Evolutionary conservation across 2,113 vertebrate species (phyloP).

Genomic region (Pyrgilauda ruficollis): DNA sequence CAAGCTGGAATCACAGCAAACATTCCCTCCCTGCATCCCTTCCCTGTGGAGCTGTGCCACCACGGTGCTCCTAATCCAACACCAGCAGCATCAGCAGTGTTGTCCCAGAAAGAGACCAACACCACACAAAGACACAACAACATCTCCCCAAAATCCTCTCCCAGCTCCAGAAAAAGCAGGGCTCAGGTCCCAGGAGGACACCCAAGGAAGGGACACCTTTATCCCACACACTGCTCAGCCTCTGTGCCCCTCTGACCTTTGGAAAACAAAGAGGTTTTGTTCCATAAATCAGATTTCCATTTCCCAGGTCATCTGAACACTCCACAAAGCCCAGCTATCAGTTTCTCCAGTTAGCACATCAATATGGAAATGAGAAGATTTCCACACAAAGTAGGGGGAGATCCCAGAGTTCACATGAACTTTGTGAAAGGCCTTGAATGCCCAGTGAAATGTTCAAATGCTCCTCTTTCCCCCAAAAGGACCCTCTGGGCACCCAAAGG

Average conservation of each 20-base stretch:
- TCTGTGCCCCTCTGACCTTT: fast-evolving
- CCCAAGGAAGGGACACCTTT: background rate
- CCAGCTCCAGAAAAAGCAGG: background rate
- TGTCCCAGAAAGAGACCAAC: background rate
- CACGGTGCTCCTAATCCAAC: background rate
- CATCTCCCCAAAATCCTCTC: background rate
- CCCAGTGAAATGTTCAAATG: fast-evolving
- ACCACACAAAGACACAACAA: fast-evolving
- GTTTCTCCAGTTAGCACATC: background rate
- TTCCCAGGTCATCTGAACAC: background rate
- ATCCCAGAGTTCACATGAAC: fast-evolving
- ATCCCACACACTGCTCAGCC: background rate
- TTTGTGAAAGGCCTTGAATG: background rate
- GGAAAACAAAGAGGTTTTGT: background rate
- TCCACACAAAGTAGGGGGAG: fast-evolving
- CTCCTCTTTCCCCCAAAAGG: background rate
- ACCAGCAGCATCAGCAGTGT: fast-evolving
- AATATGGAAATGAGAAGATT: background rate
- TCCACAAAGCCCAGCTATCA: background rate
- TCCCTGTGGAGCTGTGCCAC: background rate
- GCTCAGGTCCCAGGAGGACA: background rate
- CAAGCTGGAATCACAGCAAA: background rate
- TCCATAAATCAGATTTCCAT: background rate
- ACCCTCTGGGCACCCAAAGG: background rate
- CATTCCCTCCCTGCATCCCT: fast-evolving